These are phyloP conservation scores for Drosophila aldrichi DNA, from an alignment of 2,888 invertebrate species.

Conservation along the genomic window DNA sequence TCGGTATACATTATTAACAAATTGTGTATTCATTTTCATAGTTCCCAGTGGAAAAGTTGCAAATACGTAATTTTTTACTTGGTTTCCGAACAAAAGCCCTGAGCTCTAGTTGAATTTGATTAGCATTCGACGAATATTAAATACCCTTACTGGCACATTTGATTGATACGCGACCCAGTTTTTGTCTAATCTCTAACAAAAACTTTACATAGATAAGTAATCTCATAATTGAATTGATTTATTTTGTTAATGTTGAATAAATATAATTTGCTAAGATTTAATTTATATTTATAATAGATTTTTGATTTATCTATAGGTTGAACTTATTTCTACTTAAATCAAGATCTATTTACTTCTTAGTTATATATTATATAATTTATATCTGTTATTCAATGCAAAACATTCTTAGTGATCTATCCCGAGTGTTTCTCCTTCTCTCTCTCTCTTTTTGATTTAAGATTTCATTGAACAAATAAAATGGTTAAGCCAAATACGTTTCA, in stretches of 20 bases:
- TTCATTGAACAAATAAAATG: slow-evolving; percentile 57
- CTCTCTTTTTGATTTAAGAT: slow-evolving; percentile 9
- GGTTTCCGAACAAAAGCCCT: neutral
- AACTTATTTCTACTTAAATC: neutral
- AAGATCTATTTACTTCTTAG: neutral
- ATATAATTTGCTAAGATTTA: no score
- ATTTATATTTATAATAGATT: neutral
- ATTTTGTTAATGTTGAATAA: neutral
- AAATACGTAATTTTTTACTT: slow-evolving; percentile 27
- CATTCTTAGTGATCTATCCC: neutral
- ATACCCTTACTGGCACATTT: slow-evolving; percentile 1
- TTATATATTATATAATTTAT: neutral
- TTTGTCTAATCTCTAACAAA: neutral
- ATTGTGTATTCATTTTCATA: slow-evolving; percentile 47
- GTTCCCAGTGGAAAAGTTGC: slow-evolving; percentile 46
- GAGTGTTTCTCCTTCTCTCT: neutral
- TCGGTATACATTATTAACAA: slow-evolving; percentile 51
- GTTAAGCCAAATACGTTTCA: slow-evolving; percentile 19
- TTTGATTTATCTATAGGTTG: neutral
- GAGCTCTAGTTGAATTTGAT: neutral
- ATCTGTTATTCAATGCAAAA: neutral
- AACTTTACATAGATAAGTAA: neutral
- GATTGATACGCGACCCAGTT: slow-evolving; percentile 4
- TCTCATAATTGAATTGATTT: neutral
- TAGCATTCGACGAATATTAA: neutral